Evolutionary conservation across 2,797 vertebrate genomes (phyloP), one percentile per base, ranked within the genome.

Genomic region (Cyclopterus lumpus): DNA sequence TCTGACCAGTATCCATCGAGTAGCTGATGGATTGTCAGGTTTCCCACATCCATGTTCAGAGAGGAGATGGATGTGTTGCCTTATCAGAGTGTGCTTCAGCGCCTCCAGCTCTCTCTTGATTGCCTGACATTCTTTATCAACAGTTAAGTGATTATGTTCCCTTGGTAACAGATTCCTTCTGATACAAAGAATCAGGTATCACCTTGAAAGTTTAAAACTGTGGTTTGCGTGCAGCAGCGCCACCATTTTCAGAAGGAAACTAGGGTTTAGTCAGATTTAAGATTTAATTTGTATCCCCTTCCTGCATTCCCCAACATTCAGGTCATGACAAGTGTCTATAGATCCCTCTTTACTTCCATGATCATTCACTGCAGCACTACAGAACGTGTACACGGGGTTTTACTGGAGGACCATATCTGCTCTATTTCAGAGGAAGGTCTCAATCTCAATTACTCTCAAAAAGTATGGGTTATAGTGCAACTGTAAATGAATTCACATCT

Each of bases 91-190:
- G 81, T 84, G 86, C 86, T 82, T 79, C 82, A 86, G 81, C 22
- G 79, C 91, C 85, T 91, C 79, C 85, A 87, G 88, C 88, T 91
- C 80, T 71, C 88, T 84, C 92, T 89, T 92, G 92, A 93, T 92
- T 93, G 89, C 86, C 90, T 91, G 92, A 92, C 92, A 93, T 92
- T 90, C 91, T 94, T 93, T 92, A 93, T 92, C 90, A 92, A 92
- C 91, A 93, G 89, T 91, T 89, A 92, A 90, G 92, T 92, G 90
- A 92, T 93, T 92, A 90, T 82, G 93, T 93, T 93, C 84, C 93
- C 93, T 86, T 91, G 92, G 93, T 88, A 94, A 94, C 92, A 71
- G 88, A 79, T 90, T 93, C 89, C 90, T 80, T 88, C 91, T 86
- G 90, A 92, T 92, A 90, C 91, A 91, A 90, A 90, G 88, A 88